Percentiles rank a stretch among this genome's conserved stretches.
phyloP scores from a whole-genome alignment of 1,140 invertebrate genomes.

The Panonychus citri region DNA sequence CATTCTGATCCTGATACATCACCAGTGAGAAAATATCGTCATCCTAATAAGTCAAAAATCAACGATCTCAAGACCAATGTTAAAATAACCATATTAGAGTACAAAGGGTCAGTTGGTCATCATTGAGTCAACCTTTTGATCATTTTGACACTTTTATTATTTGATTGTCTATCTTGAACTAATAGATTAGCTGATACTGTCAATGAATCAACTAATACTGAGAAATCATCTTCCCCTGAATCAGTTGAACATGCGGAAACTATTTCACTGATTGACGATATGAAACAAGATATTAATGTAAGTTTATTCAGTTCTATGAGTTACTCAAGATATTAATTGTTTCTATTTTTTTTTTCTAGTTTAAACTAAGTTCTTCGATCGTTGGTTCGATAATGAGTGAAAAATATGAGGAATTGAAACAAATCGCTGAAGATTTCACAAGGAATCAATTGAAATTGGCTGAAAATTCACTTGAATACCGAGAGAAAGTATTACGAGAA shows the following conservation, averaged over 20 bases:
- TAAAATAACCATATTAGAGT: constrained; percentile 29
- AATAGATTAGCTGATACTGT: neutral
- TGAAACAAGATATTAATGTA: neutral
- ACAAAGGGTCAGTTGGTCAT: constrained; percentile 22
- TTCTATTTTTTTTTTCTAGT: neutral
- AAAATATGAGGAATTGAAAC: constrained; percentile 8
- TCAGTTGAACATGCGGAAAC: neutral
- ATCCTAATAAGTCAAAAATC: constrained; percentile 22
- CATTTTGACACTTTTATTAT: too few relatives aligned
- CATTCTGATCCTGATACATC: constrained; percentile 2
- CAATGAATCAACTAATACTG: neutral
- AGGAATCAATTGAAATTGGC: neutral
- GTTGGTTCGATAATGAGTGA: constrained; percentile 9
- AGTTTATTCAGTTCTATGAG: too few relatives aligned
- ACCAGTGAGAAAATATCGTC: constrained; percentile 24
- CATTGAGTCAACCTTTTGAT: neutral
- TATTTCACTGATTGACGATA: neutral
- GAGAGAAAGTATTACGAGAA: neutral
- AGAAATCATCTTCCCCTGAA: too few relatives aligned
- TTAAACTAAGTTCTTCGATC: neutral
- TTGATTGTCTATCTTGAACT: neutral
- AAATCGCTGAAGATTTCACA: constrained; percentile 7
- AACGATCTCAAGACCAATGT: constrained; percentile 23
- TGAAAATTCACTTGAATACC: neutral
- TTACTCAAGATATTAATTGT: neutral